phyloP scores from a whole-genome alignment of 1,140 invertebrate species.

The Aphelenchoides fujianensis region DNA sequence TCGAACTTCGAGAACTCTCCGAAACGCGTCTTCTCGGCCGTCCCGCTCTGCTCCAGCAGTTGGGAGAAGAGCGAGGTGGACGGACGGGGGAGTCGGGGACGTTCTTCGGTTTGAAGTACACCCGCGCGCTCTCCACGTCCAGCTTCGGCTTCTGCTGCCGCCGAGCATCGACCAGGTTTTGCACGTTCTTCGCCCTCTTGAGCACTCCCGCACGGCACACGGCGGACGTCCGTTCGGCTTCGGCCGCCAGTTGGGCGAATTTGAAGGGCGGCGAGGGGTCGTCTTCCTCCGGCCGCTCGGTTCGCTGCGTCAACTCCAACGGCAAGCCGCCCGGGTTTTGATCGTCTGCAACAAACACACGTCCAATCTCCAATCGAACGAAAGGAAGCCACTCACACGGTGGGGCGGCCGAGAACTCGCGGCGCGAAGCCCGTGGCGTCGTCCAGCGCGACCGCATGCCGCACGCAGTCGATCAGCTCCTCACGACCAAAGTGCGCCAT shows the following conservation, averaged over 20 bases:
- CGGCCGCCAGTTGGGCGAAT: not conserved
- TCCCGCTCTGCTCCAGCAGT: not conserved
- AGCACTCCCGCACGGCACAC: not conserved
- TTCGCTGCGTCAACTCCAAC: not conserved
- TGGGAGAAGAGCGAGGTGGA: not conserved
- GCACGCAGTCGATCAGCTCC: not conserved
- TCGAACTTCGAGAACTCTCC: not conserved
- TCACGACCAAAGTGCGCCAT: conserved; percentile 10
- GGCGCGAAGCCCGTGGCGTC: not conserved
- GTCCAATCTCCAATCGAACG: not conserved
- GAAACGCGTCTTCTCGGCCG: not conserved
- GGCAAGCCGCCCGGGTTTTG: conserved; percentile 1
- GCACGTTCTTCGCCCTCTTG: not conserved
- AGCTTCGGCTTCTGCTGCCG: not conserved
- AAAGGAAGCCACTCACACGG: not conserved
- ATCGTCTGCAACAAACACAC: not conserved
- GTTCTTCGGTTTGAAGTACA: not conserved
- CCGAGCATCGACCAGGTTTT: not conserved
- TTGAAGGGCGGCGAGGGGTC: not conserved
- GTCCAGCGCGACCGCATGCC: not conserved
- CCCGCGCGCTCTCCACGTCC: not conserved
- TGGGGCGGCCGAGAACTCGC: not conserved
- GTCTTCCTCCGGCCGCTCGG: not conserved
- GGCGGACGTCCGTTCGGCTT: not conserved
- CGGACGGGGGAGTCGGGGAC: not conserved